phyloP scores from a whole-genome alignment of 53 echinoderm and acorn worm species.

The Luidia sarsii region DNA sequence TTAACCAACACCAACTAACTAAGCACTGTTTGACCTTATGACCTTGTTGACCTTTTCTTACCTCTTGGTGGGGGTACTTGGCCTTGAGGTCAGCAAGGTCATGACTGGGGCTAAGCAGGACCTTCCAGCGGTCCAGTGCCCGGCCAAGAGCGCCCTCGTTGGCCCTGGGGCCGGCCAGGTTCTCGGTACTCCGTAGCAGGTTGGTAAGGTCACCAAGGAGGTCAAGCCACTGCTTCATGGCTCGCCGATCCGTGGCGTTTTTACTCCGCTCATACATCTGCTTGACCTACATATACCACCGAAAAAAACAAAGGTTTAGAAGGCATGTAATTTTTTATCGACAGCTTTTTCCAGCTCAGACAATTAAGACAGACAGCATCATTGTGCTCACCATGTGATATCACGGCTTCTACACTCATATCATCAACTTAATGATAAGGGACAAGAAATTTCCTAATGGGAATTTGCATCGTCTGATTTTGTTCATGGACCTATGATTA shows the following conservation, averaged over 20 bases:
- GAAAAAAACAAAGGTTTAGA: no score
- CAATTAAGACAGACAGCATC: no score
- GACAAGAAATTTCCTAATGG: no score
- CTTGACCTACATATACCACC: constrained; percentile 69
- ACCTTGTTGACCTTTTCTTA: constrained; percentile 34
- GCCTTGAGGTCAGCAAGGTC: constrained; percentile 83
- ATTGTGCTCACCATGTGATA: no score
- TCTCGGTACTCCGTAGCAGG: constrained; percentile 51
- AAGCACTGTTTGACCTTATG: no score
- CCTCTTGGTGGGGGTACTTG: constrained; percentile 98
- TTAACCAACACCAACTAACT: no score
- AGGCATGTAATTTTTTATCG: no score
- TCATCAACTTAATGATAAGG: no score
- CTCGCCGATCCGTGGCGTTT: constrained; percentile 88
- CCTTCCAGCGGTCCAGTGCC: constrained; percentile 80
- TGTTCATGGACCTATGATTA: no score
- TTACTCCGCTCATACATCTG: constrained; percentile 80
- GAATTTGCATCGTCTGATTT: no score
- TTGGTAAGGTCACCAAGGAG: constrained; percentile 67
- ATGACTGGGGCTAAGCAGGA: constrained; percentile 76
- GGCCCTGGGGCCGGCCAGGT: constrained; percentile 34
- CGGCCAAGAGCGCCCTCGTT: constrained; percentile 56
- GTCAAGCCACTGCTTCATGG: constrained; percentile 93
- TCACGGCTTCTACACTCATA: no score
- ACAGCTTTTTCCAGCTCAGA: no score